Evolutionary conservation across 2,113 vertebrate species (phyloP), one percentile per base, ranked within the genome.

Genomic region (Peromyscus polionotus): DNA sequence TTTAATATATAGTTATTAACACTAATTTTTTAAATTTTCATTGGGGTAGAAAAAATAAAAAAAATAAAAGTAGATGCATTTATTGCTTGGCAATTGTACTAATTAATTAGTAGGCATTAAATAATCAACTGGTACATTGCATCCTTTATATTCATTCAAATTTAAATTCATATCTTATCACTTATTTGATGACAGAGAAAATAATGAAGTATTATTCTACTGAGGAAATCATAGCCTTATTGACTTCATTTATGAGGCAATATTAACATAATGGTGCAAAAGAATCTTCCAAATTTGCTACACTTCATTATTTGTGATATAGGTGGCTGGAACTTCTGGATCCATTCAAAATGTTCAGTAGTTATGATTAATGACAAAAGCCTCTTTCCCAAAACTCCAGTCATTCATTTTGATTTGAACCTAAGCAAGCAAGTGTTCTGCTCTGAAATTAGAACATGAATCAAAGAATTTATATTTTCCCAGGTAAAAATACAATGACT

Each of bases 131-230:
- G 85, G 33, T 16, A 61, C 63, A 51, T 19, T 79, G 24, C 0
- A 57, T 7, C 63, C 36, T 68, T 81, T 7, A 81, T 86, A 81
- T 51, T 33, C 12, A 73, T 24, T 88, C 24, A 77, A 0, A 73
- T 93, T 87, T 93, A 48, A 85, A 94, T 45, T 93, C 20, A 57
- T 36, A 13, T 72, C 42, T 31, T 65, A 57, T 57, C 20, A 88
- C 19, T 1, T 9, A n/a, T 19, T 88, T 87, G 26, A 92, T 83
- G 42, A 81, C 68, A 2, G 14, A 90, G 20, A 79, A 28, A 1
- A 7, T 77, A 88, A 94, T 5, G 19, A 80, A 85, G 57, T 39
- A 79, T 6, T 26, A 33, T 67, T 77, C 8, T 67, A n/a, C 3
- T 65, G 83, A 79, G 61, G 9, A 72, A 95, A 79, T 4, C 77